Evolutionary conservation across 1,140 invertebrate genomes (phyloP).

Genomic region (Rhopalosiphum padi): DNA sequence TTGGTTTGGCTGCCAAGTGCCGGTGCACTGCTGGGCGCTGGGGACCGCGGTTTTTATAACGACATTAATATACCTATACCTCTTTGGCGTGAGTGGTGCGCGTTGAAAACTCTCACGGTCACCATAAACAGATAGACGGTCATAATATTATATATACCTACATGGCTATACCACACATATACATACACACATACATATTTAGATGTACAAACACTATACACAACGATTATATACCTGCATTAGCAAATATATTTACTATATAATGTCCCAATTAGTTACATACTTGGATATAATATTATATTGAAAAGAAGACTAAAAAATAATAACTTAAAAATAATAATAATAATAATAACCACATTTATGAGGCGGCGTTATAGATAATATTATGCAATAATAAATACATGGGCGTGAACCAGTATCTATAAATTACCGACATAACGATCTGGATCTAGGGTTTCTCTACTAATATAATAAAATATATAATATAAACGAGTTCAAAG

Average conservation of each 20-base stretch:
- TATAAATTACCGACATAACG: slow-evolving; percentile 56
- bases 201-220: neutral
- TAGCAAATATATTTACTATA: neutral
- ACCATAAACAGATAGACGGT: neutral
- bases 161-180: neutral
- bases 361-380: slow-evolving; percentile 26
- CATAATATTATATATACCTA: neutral
- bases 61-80: slow-evolving; percentile 16
- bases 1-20: neutral
- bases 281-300: neutral
- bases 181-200: neutral
- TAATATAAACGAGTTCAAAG: slow-evolving; percentile 37
- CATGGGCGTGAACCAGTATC: slow-evolving; percentile 53
- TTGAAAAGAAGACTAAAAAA: slow-evolving; percentile 32
- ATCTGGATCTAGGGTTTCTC: slow-evolving; percentile 51
- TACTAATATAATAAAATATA: slow-evolving; percentile 14
- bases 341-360: slow-evolving; percentile 25
- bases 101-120: neutral
- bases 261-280: slow-evolving; percentile 23
- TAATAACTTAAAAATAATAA: slow-evolving; percentile 26
- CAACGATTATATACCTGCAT: neutral
- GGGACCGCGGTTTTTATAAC: neutral
- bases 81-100: neutral
- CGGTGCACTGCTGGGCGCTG: neutral
- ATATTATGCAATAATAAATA: slow-evolving; percentile 48